These are phyloP conservation scores for Sceliomorpha sp. DNA, from an alignment of 2,888 invertebrate genomes.

Conservation along the genomic window DNA sequence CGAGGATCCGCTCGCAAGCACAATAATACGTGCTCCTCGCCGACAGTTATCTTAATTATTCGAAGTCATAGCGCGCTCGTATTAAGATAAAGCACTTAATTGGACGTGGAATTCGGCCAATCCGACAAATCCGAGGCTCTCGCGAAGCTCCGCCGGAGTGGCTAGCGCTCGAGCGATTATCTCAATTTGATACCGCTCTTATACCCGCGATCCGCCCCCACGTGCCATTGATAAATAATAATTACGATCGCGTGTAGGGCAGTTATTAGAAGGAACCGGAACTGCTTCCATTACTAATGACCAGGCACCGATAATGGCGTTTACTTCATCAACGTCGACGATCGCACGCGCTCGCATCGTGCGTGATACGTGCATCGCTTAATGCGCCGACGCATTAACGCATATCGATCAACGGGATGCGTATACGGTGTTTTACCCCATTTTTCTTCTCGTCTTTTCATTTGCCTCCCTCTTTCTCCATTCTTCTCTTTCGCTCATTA, in stretches of 20 bases:
- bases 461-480: too few relatives aligned
- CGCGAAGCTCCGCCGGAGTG: constrained; percentile 1
- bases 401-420: constrained; percentile 25
- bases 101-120: constrained; percentile 1
- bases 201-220: constrained; percentile 39
- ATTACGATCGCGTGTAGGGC: constrained; percentile 67
- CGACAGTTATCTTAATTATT: background rate
- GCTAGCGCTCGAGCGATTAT: constrained; percentile 16
- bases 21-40: too few relatives aligned
- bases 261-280: constrained; percentile 64
- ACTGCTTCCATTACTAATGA: constrained; percentile 68
- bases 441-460: too few relatives aligned
- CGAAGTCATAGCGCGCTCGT: background rate
- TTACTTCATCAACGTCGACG: constrained; percentile 61
- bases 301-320: constrained; percentile 63
- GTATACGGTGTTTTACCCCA: constrained; percentile 5
- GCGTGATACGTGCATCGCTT: constrained; percentile 23
- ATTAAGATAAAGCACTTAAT: constrained; percentile 11
- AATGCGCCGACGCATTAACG: constrained; percentile 32
- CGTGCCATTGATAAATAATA: constrained; percentile 63
- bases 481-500: too few relatives aligned
- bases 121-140: background rate
- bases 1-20: too few relatives aligned
- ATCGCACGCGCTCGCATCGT: constrained; percentile 20
- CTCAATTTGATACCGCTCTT: constrained; percentile 25